Evolutionary conservation across 1,140 invertebrate species (phyloP), one percentile per base, ranked within the genome.

Genomic region (Rhynchophorus ferrugineus): DNA sequence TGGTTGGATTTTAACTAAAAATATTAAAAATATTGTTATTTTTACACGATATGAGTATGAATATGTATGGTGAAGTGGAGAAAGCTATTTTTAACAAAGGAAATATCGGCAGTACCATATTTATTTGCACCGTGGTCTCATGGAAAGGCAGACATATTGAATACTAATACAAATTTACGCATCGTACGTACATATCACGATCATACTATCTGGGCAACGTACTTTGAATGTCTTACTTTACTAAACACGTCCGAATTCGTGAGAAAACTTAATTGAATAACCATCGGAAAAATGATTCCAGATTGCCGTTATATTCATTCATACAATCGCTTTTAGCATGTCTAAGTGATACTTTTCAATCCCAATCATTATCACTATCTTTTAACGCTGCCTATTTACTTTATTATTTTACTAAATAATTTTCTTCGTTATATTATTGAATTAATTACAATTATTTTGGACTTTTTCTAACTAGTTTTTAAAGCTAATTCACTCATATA

Each of bases 221-320:
- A 58, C 56, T 55, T 54, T 48, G 39, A 52, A 60, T 44, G 56
- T 54, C 50, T 57, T 56, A 51, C 43, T 51, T 54, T 48, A 58
- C 51, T 36, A 46, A 51, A 48, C 56, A 58, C 56, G 56, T 58
- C 21, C 35, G 29, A 45, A 54, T 17, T 39, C 56, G 59, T 60
- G 59, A 60, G 56, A 58, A 47, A 51, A 58, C 39, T 54, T 54
- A 45, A 54, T 54, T 44, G 52, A 44, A 14, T 6, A 41, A 16
- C 44, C 24, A 21, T 33, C 43, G n/a, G 49, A 42, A 54, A 52
- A 54, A 54, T 54, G 24, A 48, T 54, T 45, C 33, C 39, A 36
- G 24, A 19, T 29, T 54, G 39, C 52, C 52, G 52, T 54, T 54
- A 54, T 38, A 17, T 56, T 56, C 54, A 56, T 56, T 56, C 52